phyloP scores from a whole-genome alignment of 2,888 invertebrate genomes.

The Galeopsomyia nigrocyanea region DNA sequence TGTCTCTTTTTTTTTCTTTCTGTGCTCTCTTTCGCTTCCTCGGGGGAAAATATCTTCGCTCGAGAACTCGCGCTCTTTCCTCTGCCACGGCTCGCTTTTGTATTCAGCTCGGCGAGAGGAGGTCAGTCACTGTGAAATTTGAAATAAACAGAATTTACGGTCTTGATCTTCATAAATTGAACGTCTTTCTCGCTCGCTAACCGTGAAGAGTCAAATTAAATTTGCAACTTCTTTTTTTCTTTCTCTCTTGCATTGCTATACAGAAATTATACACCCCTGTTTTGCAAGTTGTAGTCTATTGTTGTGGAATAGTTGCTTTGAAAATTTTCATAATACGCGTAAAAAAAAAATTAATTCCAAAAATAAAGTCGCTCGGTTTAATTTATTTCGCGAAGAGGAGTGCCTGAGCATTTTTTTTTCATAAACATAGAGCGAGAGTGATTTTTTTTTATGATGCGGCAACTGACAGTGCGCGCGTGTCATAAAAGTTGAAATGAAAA shows the following conservation, averaged over 20 bases:
- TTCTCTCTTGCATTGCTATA: neutral
- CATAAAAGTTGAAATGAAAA: slow-evolving; percentile 27
- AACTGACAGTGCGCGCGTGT: slow-evolving; percentile 14
- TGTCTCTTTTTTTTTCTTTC: slow-evolving; percentile 14
- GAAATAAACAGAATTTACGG: slow-evolving; percentile 45
- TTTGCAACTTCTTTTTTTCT: slow-evolving; percentile 15
- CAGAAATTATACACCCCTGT: too few relatives aligned
- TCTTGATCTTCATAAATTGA: slow-evolving; percentile 47
- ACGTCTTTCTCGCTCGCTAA: slow-evolving; percentile 29
- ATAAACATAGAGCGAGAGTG: too few relatives aligned
- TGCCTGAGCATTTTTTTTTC: too few relatives aligned
- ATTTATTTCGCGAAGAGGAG: too few relatives aligned
- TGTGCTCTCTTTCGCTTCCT: slow-evolving; percentile 1
- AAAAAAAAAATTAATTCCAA: too few relatives aligned
- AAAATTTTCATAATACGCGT: too few relatives aligned
- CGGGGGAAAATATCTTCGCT: slow-evolving; percentile 22
- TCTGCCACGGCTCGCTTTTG: slow-evolving; percentile 36
- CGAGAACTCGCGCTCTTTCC: neutral
- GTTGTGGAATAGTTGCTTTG: too few relatives aligned
- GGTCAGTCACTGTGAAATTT: slow-evolving; percentile 45
- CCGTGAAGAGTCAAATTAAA: slow-evolving; percentile 22
- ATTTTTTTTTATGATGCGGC: neutral
- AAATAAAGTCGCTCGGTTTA: too few relatives aligned
- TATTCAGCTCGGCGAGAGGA: slow-evolving; percentile 30
- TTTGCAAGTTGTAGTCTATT: too few relatives aligned